Conservation (phyloP, 2,797 vertebrate genomes). For the Orientallactaga sibirica region DNA sequence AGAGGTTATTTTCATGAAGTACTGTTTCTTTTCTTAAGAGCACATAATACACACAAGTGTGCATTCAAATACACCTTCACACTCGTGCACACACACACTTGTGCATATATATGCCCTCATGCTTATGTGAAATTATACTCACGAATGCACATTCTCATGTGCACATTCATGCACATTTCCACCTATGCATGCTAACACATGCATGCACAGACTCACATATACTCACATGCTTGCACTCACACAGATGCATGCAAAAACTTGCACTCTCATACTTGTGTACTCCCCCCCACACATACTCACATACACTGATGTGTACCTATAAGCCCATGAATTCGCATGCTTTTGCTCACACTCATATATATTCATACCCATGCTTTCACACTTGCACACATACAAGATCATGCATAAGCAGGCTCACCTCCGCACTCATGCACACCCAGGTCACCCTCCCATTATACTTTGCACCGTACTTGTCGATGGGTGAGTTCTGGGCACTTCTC, state of each 20-base stretch:
- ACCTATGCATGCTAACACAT: background rate
- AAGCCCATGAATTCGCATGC: background rate
- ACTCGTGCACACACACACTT: background rate
- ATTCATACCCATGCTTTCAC: background rate
- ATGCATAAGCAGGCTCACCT: no score
- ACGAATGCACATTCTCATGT: no score
- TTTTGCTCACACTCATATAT: background rate
- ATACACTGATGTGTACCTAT: background rate
- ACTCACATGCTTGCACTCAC: no score
- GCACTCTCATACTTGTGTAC: background rate
- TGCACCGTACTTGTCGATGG: conserved; percentile 95
- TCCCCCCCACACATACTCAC: background rate
- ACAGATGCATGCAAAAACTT: no score
- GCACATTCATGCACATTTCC: background rate
- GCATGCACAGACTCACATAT: background rate
- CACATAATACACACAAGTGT: background rate
- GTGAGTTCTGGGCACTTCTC: conserved; percentile 93
- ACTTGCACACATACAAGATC: no score
- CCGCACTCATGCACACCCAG: no score
- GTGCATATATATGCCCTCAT: no score
- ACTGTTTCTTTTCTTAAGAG: background rate
- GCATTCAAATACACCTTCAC: background rate
- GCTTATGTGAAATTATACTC: no score
- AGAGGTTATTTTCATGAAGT: background rate
- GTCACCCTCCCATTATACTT: background rate